phyloP scores from a whole-genome alignment of 1,140 invertebrate species.

The Cheumatopsyche charites region DNA sequence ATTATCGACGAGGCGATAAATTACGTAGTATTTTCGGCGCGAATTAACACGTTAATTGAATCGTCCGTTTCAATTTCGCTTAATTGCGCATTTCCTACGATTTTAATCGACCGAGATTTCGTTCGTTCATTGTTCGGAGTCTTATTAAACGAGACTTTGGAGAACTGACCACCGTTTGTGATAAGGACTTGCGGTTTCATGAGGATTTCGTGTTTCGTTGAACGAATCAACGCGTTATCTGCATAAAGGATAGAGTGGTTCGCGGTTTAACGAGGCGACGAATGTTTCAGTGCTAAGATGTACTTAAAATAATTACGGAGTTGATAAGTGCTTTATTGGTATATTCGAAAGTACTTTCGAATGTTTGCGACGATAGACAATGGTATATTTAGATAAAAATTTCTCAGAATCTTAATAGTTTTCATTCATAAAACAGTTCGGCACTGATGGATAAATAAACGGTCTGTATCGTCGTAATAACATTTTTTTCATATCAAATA shows the following conservation, averaged over 20 bases:
- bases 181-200: no score
- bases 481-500: no score
- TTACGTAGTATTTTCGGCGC: no score
- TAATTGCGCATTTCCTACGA: constrained; percentile 40
- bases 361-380: neutral
- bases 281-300: constrained; percentile 25
- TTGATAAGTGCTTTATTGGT: constrained; percentile 24
- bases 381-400: constrained; percentile 7
- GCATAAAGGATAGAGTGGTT: constrained; percentile 10
- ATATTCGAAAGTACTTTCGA: no score
- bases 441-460: no score
- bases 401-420: no score
- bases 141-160: neutral
- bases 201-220: neutral
- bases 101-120: constrained; percentile 36
- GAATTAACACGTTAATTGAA: constrained; percentile 14
- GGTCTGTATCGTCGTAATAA: no score
- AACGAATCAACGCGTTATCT: constrained; percentile 31
- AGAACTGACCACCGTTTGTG: neutral
- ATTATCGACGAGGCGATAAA: no score
- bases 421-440: no score
- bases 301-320: constrained; percentile 23
- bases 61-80: constrained; percentile 42
- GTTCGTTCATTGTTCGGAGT: neutral
- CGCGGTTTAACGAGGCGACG: constrained; percentile 22